Evolutionary conservation across 2,113 vertebrate species (phyloP).

Genomic region (Lamprologus speciosus): DNA sequence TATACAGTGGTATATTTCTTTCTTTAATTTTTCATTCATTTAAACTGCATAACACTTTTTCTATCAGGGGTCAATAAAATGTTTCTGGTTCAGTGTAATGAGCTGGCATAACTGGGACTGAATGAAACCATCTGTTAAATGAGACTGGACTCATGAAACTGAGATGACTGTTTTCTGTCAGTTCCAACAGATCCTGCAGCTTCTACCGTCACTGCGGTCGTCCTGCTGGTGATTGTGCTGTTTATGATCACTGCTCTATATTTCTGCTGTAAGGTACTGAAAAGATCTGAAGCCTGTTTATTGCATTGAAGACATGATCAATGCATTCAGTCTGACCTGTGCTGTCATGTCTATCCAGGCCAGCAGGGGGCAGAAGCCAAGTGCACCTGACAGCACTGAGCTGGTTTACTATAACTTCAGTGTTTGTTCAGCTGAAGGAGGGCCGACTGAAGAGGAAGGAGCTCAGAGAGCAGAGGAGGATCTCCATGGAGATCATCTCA

Average conservation of each 20-base stretch:
- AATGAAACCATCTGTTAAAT: not conserved
- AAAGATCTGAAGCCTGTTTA: not conserved
- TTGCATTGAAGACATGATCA: not conserved
- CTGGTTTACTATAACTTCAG: not conserved
- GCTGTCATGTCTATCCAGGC: not conserved
- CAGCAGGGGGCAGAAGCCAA: not conserved
- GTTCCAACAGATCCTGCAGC: not conserved
- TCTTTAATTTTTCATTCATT: not conserved
- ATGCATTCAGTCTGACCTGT: not conserved
- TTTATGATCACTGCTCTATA: not conserved
- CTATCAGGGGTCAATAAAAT: not conserved
- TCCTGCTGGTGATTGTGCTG: not conserved
- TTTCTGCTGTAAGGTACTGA: not conserved
- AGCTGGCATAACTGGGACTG: not conserved
- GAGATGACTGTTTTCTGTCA: not conserved
- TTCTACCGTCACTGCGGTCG: not conserved
- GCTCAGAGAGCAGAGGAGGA: not conserved
- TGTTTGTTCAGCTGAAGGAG: not conserved
- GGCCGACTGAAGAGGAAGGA: not conserved
- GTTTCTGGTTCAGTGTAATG: not conserved
- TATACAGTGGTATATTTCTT: not conserved
- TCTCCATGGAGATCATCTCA: not conserved
- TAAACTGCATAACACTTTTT: not conserved
- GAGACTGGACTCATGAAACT: not conserved
- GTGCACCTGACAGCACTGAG: not conserved